phyloP scores from a whole-genome alignment of 2,888 invertebrate species.

The Nymphalis c-album region DNA sequence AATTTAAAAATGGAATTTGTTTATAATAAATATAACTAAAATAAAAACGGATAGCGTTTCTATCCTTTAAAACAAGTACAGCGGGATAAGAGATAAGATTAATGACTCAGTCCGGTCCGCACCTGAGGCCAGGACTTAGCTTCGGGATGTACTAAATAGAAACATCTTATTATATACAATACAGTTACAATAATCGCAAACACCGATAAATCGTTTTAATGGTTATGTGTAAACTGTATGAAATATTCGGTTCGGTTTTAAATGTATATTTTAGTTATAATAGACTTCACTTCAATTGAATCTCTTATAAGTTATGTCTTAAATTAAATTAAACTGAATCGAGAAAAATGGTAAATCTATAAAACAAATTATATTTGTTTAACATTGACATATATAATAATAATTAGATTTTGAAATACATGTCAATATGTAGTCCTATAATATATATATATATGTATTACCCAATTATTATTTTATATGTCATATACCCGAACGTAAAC shows the following conservation, averaged over 20 bases:
- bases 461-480: not conserved
- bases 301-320: too few relatives aligned
- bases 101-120: slow-evolving; percentile 4
- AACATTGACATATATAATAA: too few relatives aligned
- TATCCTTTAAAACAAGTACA: slow-evolving; percentile 5
- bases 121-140: slow-evolving; percentile 10
- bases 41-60: not conserved
- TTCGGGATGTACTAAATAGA: slow-evolving; percentile 1
- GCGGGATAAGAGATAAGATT: not conserved
- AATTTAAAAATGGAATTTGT: too few relatives aligned
- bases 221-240: too few relatives aligned
- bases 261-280: too few relatives aligned
- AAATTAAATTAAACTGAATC: too few relatives aligned
- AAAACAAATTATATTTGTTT: too few relatives aligned
- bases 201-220: not conserved
- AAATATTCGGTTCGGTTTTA: too few relatives aligned
- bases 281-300: too few relatives aligned
- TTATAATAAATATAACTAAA: not conserved
- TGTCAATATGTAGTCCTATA: too few relatives aligned
- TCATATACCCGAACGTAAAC: slow-evolving; percentile 8
- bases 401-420: too few relatives aligned
- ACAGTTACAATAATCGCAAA: not conserved
- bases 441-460: not conserved
- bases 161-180: not conserved
- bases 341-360: too few relatives aligned